These are phyloP conservation scores for Pollenia labialis DNA, from an alignment of 2,888 invertebrate genomes.

Conservation along the genomic window DNA sequence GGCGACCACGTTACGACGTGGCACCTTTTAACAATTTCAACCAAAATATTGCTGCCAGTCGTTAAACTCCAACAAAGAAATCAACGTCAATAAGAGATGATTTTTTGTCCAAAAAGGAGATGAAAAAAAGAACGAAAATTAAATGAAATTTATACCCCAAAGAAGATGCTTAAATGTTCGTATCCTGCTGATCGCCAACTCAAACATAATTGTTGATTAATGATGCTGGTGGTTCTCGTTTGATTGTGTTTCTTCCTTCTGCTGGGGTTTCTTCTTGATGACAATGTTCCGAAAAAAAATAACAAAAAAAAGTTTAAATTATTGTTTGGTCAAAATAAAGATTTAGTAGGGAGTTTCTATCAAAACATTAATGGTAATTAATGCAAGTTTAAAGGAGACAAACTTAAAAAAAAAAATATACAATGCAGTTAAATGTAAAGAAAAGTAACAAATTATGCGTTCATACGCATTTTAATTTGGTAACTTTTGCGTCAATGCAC, in stretches of 20 bases:
- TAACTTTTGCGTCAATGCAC: constrained; percentile 15
- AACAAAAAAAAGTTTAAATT: constrained; percentile 23
- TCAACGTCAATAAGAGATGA: constrained; percentile 38
- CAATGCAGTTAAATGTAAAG: constrained; percentile 28
- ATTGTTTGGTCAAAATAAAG: constrained; percentile 49
- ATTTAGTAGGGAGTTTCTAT: constrained; percentile 63
- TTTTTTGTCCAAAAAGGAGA: not conserved
- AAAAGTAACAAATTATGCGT: constrained; percentile 57
- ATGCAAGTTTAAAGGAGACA: constrained; percentile 43
- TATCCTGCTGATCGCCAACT: constrained; percentile 67
- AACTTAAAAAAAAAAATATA: constrained; percentile 1
- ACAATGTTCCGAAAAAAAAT: constrained; percentile 25
- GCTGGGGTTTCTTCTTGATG: not conserved
- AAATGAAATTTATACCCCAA: constrained; percentile 58
- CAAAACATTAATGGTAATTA: constrained; percentile 71
- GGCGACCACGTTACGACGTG: constrained; percentile 27
- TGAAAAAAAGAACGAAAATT: constrained; percentile 50
- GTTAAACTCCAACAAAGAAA: constrained; percentile 31
- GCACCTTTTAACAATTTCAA: constrained; percentile 27
- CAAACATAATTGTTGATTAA: constrained; percentile 70
- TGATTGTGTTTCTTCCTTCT: not conserved
- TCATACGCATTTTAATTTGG: constrained; percentile 44
- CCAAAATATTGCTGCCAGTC: constrained; percentile 30
- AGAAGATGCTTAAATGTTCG: constrained; percentile 39
- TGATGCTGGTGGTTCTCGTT: constrained; percentile 25